Conservation (phyloP, 2,113 vertebrate species). For the Trachemys scripta region DNA sequence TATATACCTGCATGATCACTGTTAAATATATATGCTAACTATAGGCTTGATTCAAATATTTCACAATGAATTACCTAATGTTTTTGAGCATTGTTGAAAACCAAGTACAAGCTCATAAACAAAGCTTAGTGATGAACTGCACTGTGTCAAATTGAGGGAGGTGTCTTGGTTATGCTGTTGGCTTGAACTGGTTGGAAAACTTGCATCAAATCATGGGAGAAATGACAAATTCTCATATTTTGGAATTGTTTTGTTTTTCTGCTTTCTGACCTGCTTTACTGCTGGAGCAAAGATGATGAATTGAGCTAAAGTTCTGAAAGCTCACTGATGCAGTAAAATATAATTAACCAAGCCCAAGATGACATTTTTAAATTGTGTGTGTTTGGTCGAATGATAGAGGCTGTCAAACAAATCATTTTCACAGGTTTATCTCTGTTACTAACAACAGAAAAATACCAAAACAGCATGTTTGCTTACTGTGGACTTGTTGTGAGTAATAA, state of each 20-base stretch:
- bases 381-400: neutral
- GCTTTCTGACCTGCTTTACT: neutral
- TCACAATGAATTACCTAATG: neutral
- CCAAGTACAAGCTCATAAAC: neutral
- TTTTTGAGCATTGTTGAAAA: neutral
- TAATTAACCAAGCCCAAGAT: constrained; percentile 24
- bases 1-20: neutral
- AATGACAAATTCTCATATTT: neutral
- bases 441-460: neutral
- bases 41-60: neutral
- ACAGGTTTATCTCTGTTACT: neutral
- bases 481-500: constrained; percentile 18
- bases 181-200: neutral
- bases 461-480: constrained; percentile 14
- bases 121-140: neutral
- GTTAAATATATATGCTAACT: neutral
- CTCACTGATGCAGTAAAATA: constrained; percentile 19
- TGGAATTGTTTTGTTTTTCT: neutral
- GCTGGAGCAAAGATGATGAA: neutral
- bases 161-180: neutral
- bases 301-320: constrained; percentile 36
- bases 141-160: neutral
- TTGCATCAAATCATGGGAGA: neutral
- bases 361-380: constrained; percentile 49
- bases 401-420: constrained; percentile 20